A percentile compares a stretch with the other conserved stretches of the same genome.
Conservation (phyloP, 2,113 vertebrate genomes). For the Emydura subglobosa region DNA sequence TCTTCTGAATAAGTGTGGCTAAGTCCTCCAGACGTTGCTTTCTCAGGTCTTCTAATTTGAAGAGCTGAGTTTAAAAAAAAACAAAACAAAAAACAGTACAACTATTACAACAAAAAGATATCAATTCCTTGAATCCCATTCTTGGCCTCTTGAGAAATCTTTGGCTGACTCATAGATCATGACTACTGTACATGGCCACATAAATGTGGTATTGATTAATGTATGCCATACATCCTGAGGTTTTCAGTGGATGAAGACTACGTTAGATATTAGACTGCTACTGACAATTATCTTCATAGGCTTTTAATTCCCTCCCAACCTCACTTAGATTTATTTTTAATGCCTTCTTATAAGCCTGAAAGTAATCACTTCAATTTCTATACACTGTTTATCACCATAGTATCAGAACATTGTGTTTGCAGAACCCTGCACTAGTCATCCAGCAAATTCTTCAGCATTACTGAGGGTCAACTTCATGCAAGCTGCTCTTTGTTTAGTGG, state of each 20-base stretch:
- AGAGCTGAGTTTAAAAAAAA: constrained; percentile 82
- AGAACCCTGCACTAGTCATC: not conserved
- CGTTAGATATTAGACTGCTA: not conserved
- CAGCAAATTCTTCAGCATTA: not conserved
- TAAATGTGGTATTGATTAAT: not conserved
- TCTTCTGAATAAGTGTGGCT: constrained; percentile 95
- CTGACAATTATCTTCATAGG: not conserved
- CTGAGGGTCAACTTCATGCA: not conserved
- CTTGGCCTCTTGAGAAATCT: not conserved
- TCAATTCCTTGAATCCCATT: not conserved
- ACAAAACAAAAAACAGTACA: not conserved
- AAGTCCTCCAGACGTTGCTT: constrained; percentile 91
- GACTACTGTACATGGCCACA: not conserved
- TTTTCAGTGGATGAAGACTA: rapidly evolving
- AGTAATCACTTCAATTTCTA: not conserved
- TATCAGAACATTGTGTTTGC: not conserved
- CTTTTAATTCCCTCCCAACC: not conserved
- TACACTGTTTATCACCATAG: not conserved
- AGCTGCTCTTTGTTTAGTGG: not conserved
- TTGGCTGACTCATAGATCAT: not conserved
- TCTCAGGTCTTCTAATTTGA: constrained; percentile 92
- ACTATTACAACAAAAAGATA: not conserved
- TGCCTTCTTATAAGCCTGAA: not conserved
- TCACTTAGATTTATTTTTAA: not conserved
- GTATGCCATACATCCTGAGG: not conserved